These are phyloP conservation scores for Latrodectus elegans DNA, from an alignment of 2,888 invertebrate genomes.

Conservation along the genomic window DNA sequence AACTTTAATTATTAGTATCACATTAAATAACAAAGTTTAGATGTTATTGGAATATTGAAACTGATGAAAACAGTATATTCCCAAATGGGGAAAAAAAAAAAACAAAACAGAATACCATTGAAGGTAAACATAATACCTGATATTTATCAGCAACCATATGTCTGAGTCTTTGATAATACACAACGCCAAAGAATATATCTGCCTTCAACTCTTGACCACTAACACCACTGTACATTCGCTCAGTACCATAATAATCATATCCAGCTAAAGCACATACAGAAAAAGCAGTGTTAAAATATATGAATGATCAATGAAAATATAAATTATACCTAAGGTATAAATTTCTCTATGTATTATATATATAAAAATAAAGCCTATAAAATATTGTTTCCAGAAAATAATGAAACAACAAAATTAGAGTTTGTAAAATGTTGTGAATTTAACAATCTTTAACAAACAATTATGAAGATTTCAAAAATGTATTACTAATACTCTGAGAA, in stretches of 20 bases:
- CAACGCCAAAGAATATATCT: constrained; percentile 96
- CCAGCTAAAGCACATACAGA: constrained; percentile 80
- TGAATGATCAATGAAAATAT: no score
- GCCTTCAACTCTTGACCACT: constrained; percentile 94
- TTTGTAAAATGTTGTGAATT: no score
- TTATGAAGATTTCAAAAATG: no score
- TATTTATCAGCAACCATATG: constrained; percentile 99
- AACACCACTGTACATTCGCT: constrained; percentile 89
- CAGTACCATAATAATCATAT: constrained; percentile 97
- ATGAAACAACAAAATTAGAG: no score
- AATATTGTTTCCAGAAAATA: no score
- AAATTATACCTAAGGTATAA: no score
- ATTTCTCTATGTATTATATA: no score
- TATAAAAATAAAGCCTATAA: no score
- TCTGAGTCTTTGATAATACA: constrained; percentile 96
- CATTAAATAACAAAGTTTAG: not conserved
- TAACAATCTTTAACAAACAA: no score
- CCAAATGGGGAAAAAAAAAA: not conserved
- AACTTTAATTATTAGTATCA: not conserved
- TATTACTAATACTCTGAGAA: no score
- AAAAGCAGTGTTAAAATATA: no score
- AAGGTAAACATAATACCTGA: constrained; percentile 78
- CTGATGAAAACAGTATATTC: not conserved
- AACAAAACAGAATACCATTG: not conserved
- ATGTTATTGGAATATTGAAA: not conserved